Conservation (phyloP, 2,888 invertebrate species). For the Apamea crenata region DNA sequence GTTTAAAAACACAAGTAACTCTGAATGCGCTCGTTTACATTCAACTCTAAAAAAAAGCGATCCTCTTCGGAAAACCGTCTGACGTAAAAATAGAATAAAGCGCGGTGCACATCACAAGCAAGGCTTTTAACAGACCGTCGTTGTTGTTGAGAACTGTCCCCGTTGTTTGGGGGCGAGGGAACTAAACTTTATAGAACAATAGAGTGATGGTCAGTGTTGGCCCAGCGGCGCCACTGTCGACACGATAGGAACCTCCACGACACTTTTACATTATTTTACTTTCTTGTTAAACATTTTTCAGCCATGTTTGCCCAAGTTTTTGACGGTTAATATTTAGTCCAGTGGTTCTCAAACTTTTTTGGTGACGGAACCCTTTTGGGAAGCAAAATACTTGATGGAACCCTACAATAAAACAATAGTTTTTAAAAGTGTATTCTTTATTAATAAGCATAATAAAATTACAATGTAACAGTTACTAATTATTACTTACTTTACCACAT, state of each 20-base stretch:
- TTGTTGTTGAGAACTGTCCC: constrained; percentile 60
- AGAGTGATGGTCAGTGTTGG: constrained; percentile 69
- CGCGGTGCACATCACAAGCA: constrained; percentile 47
- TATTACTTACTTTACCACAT: no score
- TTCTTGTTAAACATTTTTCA: constrained; percentile 17
- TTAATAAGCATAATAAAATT: no score
- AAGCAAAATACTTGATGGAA: no score
- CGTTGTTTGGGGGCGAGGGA: constrained; percentile 63
- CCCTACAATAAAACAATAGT: no score
- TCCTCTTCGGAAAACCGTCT: constrained; percentile 17
- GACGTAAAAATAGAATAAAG: constrained; percentile 59
- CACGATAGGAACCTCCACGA: constrained; percentile 38
- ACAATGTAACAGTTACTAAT: no score
- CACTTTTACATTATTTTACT: constrained; percentile 37
- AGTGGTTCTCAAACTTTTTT: no score
- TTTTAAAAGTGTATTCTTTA: no score
- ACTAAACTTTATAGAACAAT: constrained; percentile 73
- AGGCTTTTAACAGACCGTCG: constrained; percentile 68
- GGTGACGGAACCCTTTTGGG: no score
- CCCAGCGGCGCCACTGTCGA: constrained; percentile 48
- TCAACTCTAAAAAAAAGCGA: constrained; percentile 44
- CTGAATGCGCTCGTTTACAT: constrained; percentile 44
- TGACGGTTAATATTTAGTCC: background rate
- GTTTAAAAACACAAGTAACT: constrained; percentile 10
- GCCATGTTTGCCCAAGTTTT: constrained; percentile 34